A percentile compares a stretch with the other conserved stretches of the same genome.
These are phyloP conservation scores for Zingel zingel DNA, from an alignment of 2,113 vertebrate genomes.

Conservation along the genomic window DNA sequence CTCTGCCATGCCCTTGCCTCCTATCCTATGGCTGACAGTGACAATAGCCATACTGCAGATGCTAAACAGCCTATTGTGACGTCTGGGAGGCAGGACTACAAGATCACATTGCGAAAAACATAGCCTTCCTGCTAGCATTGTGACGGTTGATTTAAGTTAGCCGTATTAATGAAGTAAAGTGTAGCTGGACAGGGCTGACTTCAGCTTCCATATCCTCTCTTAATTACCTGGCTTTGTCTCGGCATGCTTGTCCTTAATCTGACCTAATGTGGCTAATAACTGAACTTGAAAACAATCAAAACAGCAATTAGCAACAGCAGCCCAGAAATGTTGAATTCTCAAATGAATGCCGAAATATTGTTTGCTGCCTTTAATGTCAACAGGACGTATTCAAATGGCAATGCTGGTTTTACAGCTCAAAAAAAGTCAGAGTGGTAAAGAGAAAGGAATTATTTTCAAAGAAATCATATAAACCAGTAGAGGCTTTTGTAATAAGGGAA, in stretches of 20 bases:
- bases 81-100: slow-evolving; percentile 73
- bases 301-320: slow-evolving; percentile 78
- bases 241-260: slow-evolving; percentile 79
- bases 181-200: slow-evolving; percentile 60
- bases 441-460: not conserved
- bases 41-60: slow-evolving; percentile 82
- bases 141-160: slow-evolving; percentile 80
- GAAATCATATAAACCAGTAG: not conserved
- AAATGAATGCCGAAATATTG: slow-evolving; percentile 53
- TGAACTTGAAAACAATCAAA: slow-evolving; percentile 78
- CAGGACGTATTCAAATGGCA: not conserved
- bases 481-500: slow-evolving; percentile 18
- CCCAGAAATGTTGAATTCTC: slow-evolving; percentile 58
- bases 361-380: slow-evolving; percentile 36
- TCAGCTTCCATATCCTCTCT: slow-evolving; percentile 61
- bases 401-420: slow-evolving; percentile 5
- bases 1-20: slow-evolving; percentile 82
- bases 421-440: not conserved
- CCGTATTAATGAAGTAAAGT: slow-evolving; percentile 78
- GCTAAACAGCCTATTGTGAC: slow-evolving; percentile 80
- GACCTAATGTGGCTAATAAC: slow-evolving; percentile 84
- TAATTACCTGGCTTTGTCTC: slow-evolving; percentile 81
- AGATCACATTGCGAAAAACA: slow-evolving; percentile 84
- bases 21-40: slow-evolving; percentile 78
- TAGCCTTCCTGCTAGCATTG: slow-evolving; percentile 68